These are phyloP conservation scores for Hirtodrosophila confusa DNA, from an alignment of 2,888 invertebrate genomes.

Conservation along the genomic window DNA sequence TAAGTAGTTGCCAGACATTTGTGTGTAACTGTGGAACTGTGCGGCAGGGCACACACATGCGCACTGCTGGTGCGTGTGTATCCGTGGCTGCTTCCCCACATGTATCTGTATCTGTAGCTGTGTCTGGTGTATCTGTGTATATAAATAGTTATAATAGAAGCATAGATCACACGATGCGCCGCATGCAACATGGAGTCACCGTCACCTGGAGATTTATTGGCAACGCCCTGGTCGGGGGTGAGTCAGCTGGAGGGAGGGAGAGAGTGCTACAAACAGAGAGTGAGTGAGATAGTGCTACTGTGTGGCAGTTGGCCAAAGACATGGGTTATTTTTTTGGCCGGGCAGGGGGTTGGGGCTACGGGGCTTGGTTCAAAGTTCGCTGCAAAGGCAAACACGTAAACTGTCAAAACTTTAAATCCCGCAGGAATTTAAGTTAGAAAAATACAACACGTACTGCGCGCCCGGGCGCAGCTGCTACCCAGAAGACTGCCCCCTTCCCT, in stretches of 20 bases:
- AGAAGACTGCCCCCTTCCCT: constrained; percentile 6
- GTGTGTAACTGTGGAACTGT: constrained; percentile 20
- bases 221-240: constrained; percentile 70
- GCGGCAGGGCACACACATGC: constrained; percentile 35
- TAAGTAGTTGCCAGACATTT: constrained; percentile 52
- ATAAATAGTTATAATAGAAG: constrained; percentile 82
- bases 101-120: constrained; percentile 25
- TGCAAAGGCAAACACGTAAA: constrained; percentile 79
- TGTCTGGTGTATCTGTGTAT: constrained; percentile 42
- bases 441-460: constrained; percentile 76
- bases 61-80: constrained; percentile 33
- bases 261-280: constrained; percentile 1
- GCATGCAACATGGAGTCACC: constrained; percentile 82
- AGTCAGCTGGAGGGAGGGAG: constrained; percentile 22
- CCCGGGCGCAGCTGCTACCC: constrained; percentile 64
- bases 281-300: constrained; percentile 30
- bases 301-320: constrained; percentile 44
- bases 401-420: constrained; percentile 82
- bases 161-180: constrained; percentile 82
- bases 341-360: neutral
- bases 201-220: constrained; percentile 84
- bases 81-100: constrained; percentile 8
- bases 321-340: constrained; percentile 37
- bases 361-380: constrained; percentile 72
- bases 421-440: constrained; percentile 80